A percentile compares a stretch with the other conserved stretches of the same genome.
These are phyloP conservation scores for Drosophila ironensis DNA, from an alignment of 1,140 invertebrate genomes.

Conservation along the genomic window DNA sequence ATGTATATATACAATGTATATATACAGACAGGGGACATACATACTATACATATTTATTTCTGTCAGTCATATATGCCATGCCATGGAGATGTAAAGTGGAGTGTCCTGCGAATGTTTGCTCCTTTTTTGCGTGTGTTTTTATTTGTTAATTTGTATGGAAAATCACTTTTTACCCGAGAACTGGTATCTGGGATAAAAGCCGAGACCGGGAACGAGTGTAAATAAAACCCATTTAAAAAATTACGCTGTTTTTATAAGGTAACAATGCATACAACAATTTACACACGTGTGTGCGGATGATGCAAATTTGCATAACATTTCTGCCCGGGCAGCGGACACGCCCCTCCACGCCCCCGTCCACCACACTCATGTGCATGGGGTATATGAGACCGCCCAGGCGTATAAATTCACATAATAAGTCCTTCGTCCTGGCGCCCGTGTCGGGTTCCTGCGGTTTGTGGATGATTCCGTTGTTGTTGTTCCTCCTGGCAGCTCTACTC, in stretches of 20 bases:
- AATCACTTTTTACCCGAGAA: constrained; percentile 66
- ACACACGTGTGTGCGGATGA: constrained; percentile 69
- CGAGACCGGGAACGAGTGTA: constrained; percentile 18
- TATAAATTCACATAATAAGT: constrained; percentile 78
- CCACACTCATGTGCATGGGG: background rate
- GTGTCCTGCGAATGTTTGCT: constrained; percentile 19
- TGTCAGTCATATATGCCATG: background rate
- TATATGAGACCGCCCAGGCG: constrained; percentile 48
- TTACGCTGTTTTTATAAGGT: constrained; percentile 79
- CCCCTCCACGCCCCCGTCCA: constrained; percentile 10
- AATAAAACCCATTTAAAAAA: constrained; percentile 75
- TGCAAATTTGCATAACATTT: constrained; percentile 78
- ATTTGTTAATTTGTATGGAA: constrained; percentile 78
- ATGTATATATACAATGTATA: constrained; percentile 13
- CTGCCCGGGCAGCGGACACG: constrained; percentile 33
- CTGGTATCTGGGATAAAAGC: constrained; percentile 11
- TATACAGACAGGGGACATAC: constrained; percentile 1
- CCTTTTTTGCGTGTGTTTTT: constrained; percentile 27
- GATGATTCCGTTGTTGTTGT: constrained; percentile 37
- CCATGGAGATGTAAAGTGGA: constrained; percentile 1
- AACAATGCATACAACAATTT: constrained; percentile 79
- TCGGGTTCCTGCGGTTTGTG: constrained; percentile 50
- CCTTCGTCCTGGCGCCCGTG: constrained; percentile 38
- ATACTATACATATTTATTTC: background rate
- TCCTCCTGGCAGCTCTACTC: background rate